These are phyloP conservation scores for Lordiphosa fenestrarum DNA, from an alignment of 2,888 invertebrate species.

Conservation along the genomic window DNA sequence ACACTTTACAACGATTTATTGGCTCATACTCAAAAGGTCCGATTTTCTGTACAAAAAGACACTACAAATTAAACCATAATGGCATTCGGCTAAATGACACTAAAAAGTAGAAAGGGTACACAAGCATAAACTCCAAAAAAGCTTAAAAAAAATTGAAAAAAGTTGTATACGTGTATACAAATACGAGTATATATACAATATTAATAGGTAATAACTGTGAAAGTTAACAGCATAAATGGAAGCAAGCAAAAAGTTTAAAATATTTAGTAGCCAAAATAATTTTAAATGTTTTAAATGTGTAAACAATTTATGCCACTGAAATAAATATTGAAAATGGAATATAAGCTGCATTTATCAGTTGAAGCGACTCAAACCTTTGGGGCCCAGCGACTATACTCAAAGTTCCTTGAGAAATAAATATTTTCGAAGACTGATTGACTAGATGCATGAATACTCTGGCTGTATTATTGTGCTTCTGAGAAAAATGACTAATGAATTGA, in stretches of 20 bases:
- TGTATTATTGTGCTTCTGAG: slow-evolving; percentile 5
- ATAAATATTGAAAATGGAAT: slow-evolving; percentile 51
- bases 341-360: neutral
- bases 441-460: slow-evolving; percentile 35
- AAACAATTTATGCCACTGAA: slow-evolving; percentile 59
- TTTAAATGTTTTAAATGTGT: slow-evolving; percentile 69
- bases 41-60: slow-evolving; percentile 49
- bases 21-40: slow-evolving; percentile 32
- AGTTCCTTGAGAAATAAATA: slow-evolving; percentile 6
- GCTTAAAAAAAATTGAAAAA: slow-evolving; percentile 30
- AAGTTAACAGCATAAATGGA: slow-evolving; percentile 71
- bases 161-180: slow-evolving; percentile 46
- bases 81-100: neutral
- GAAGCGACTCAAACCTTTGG: neutral
- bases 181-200: slow-evolving; percentile 21
- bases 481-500: slow-evolving; percentile 30
- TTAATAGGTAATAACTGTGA: slow-evolving; percentile 50
- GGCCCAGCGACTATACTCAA: slow-evolving; percentile 5
- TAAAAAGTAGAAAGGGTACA: slow-evolving; percentile 3
- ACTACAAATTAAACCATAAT: slow-evolving; percentile 6
- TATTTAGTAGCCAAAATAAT: slow-evolving; percentile 43
- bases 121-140: slow-evolving; percentile 19
- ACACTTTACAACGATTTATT: slow-evolving; percentile 15
- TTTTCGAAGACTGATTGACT: slow-evolving; percentile 41
- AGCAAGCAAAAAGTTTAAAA: slow-evolving; percentile 30